A percentile compares a stretch with the other conserved stretches of the same genome.
phyloP scores from a whole-genome alignment of 2,888 invertebrate genomes.

The Nomada goodeniana region DNA sequence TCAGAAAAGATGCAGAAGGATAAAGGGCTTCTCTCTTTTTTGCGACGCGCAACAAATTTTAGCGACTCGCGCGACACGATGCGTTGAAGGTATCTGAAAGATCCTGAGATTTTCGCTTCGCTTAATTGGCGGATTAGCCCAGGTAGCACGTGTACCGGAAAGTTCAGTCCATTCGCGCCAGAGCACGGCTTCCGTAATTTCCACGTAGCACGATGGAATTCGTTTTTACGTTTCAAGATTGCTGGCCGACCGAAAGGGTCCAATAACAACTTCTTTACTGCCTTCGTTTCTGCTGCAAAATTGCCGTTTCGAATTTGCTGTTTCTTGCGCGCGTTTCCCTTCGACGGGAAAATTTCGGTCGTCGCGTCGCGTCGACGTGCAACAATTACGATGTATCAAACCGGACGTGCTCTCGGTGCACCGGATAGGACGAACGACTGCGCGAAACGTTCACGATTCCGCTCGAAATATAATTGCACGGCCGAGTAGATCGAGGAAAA shows the following conservation, averaged over 20 bases:
- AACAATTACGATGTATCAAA: constrained; percentile 41
- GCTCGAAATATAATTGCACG: background rate
- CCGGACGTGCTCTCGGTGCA: background rate
- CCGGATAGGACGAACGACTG: constrained; percentile 25
- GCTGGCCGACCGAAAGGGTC: constrained; percentile 15
- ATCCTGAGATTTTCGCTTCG: background rate
- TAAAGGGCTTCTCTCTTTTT: background rate
- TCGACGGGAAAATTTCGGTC: constrained; percentile 17
- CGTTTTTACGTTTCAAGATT: constrained; percentile 42
- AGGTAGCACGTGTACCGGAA: background rate
- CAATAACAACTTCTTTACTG: constrained; percentile 52
- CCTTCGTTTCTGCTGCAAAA: constrained; percentile 44
- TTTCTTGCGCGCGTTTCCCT: constrained; percentile 34
- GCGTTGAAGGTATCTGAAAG: background rate
- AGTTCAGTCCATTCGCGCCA: background rate
- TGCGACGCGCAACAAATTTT: background rate
- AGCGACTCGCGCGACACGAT: background rate
- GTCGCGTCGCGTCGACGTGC: background rate
- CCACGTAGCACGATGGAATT: background rate
- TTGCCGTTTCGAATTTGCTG: constrained; percentile 53
- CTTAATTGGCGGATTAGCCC: background rate
- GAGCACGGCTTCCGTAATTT: background rate
- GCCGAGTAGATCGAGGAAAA: background rate
- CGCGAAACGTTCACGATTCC: constrained; percentile 8
- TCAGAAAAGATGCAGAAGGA: too few species aligned